Conservation (phyloP, 2,113 vertebrate genomes). For the Anoura caudifer region DNA sequence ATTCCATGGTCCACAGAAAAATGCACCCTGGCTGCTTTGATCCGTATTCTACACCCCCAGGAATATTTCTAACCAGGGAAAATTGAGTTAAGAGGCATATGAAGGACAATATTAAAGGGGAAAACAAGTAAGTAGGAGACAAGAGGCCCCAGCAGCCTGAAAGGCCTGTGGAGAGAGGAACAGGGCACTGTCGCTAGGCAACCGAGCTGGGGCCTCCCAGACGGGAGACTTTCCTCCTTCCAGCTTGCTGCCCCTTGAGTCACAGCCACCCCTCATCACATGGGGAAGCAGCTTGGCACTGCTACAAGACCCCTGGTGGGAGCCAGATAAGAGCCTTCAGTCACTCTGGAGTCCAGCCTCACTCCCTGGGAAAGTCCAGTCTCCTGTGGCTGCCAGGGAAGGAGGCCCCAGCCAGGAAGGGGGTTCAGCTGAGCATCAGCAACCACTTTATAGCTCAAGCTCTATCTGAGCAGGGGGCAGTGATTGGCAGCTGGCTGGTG, state of each 20-base stretch:
- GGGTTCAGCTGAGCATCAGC: not conserved
- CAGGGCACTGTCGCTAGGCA: constrained; percentile 43
- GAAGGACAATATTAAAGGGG: not conserved
- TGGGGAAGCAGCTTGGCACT: not conserved
- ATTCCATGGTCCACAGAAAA: not conserved
- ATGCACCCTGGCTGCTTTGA: not conserved
- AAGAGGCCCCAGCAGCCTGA: not conserved
- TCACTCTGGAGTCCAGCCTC: not conserved
- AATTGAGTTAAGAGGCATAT: not conserved
- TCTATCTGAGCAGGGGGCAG: not conserved
- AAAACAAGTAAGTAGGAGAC: not conserved
- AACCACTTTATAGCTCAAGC: not conserved
- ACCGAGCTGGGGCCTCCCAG: not conserved
- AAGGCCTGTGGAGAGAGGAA: not conserved
- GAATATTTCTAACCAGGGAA: not conserved
- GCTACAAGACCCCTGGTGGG: not conserved
- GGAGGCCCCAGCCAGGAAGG: not conserved
- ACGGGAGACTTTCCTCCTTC: not conserved
- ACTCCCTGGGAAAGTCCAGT: not conserved
- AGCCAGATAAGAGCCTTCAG: not conserved
- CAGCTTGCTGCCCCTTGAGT: not conserved
- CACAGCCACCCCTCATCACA: not conserved
- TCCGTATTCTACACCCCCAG: not conserved
- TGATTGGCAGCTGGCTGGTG: not conserved
- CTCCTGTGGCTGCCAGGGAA: not conserved